These are phyloP conservation scores for Drosophila melanosoma DNA, from an alignment of 2,888 invertebrate species.

Conservation along the genomic window DNA sequence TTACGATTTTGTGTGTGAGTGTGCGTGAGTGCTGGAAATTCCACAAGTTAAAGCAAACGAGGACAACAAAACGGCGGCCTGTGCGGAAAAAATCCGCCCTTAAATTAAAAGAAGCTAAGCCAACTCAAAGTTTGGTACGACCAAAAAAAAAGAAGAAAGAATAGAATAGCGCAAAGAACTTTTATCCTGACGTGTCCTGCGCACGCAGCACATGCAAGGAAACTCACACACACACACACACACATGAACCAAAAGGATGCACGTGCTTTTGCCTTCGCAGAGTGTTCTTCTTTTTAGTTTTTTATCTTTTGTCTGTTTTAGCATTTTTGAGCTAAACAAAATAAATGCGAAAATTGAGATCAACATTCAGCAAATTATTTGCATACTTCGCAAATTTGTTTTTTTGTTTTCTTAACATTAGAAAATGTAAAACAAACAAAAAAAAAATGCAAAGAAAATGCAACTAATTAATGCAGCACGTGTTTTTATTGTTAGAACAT, in stretches of 20 bases:
- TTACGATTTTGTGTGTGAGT: constrained; percentile 21
- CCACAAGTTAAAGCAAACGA: constrained; percentile 38
- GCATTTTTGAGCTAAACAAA: constrained; percentile 55
- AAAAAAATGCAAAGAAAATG: constrained; percentile 1
- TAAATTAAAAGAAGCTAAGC: constrained; percentile 63
- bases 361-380: constrained; percentile 44
- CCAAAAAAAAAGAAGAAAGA: constrained; percentile 19
- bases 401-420: constrained; percentile 4
- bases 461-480: constrained; percentile 36
- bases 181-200: constrained; percentile 77
- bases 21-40: constrained; percentile 39
- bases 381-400: constrained; percentile 34
- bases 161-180: constrained; percentile 35
- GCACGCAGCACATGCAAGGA: constrained; percentile 56
- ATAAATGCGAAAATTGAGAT: constrained; percentile 27
- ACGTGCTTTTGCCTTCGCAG: constrained; percentile 67
- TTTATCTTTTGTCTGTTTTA: constrained; percentile 13
- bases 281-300: constrained; percentile 19
- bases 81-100: constrained; percentile 71
- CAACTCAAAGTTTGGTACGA: constrained; percentile 74
- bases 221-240: constrained; percentile 15
- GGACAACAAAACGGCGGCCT: constrained; percentile 38
- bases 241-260: constrained; percentile 42
- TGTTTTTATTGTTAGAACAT: constrained; percentile 17
- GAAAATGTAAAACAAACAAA: constrained; percentile 6